These are phyloP conservation scores for Chamaea fasciata DNA, from an alignment of 2,113 vertebrate species.

Conservation along the genomic window DNA sequence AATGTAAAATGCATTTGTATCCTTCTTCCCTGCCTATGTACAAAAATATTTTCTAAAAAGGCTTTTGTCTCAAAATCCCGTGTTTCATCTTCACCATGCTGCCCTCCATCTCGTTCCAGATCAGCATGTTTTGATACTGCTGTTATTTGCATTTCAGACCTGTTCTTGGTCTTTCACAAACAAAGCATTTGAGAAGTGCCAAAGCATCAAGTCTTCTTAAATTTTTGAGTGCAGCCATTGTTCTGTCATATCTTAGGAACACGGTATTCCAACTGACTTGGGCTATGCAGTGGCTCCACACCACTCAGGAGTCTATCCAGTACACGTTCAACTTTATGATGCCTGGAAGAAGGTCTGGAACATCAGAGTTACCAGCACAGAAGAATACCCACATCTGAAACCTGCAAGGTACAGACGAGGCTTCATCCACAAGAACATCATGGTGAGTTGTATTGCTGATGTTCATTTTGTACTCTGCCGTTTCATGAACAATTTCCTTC, in stretches of 20 bases:
- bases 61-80: neutral
- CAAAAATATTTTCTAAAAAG: neutral
- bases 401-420: conserved; percentile 91
- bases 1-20: neutral
- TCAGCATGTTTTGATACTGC: neutral
- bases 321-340: conserved; percentile 93
- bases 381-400: conserved; percentile 96
- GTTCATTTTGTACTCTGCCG: neutral
- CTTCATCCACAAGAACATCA: conserved; percentile 92
- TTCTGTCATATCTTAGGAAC: conserved; percentile 77
- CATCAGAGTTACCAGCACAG: conserved; percentile 94
- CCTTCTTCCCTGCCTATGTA: neutral
- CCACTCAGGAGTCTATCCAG: conserved; percentile 95
- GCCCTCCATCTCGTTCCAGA: neutral
- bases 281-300: conserved; percentile 96
- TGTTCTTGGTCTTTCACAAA: neutral
- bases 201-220: neutral
- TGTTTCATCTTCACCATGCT: neutral
- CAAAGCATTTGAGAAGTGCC: neutral
- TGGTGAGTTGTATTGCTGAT: conserved; percentile 75
- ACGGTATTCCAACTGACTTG: conserved; percentile 90
- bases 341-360: conserved; percentile 96
- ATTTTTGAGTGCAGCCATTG: neutral
- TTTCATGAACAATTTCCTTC: neutral
- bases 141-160: neutral